Percentiles rank a stretch among this genome's conserved stretches.
Conservation (phyloP, 2,888 invertebrate genomes). For the Hyalella azteca region DNA sequence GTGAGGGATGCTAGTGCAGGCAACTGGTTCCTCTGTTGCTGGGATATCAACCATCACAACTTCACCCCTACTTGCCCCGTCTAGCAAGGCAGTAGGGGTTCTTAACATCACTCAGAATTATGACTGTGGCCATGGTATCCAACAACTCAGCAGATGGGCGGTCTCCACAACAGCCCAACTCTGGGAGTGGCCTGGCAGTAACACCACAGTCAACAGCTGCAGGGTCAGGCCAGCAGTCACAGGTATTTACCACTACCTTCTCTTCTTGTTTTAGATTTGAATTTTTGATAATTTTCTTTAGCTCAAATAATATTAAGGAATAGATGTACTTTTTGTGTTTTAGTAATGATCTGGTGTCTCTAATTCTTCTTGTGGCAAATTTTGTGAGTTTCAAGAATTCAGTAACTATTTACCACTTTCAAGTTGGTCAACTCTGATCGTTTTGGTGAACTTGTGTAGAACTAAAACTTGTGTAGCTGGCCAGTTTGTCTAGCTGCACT, state of each 20-base stretch:
- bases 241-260: neutral
- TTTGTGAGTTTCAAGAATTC: too few species aligned
- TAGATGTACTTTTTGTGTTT: too few species aligned
- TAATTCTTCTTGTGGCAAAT: too few species aligned
- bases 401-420: too few species aligned
- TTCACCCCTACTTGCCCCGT: neutral
- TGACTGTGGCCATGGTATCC: constrained; percentile 21
- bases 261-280: too few species aligned
- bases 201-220: neutral
- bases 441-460: too few species aligned
- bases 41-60: neutral
- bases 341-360: too few species aligned
- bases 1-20: constrained; percentile 29
- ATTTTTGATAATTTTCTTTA: too few species aligned
- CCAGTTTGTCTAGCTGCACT: too few species aligned
- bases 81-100: neutral
- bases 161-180: neutral
- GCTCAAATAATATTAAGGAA: too few species aligned
- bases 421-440: too few species aligned
- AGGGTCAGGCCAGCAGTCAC: neutral
- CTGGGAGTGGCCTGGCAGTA: neutral
- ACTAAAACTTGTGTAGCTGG: too few species aligned
- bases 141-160: neutral
- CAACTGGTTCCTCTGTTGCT: constrained; percentile 14
- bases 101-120: neutral